These are phyloP conservation scores for Trachemys scripta DNA, from an alignment of 2,113 vertebrate genomes.

Conservation along the genomic window DNA sequence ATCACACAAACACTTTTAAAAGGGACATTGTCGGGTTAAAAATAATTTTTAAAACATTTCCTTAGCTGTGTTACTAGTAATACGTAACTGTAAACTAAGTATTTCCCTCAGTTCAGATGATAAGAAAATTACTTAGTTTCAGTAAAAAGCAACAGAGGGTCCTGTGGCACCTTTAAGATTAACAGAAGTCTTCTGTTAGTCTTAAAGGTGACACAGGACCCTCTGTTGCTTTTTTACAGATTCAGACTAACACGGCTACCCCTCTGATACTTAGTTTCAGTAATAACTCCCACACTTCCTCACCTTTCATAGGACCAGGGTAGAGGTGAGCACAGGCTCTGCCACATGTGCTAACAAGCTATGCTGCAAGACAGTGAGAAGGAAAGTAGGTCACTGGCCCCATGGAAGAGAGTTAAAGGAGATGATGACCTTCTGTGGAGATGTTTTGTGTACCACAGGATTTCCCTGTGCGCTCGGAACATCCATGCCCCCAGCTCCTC, in stretches of 20 bases:
- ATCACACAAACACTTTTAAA: neutral
- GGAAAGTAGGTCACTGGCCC: neutral
- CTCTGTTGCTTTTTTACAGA: too few species aligned
- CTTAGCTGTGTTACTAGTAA: neutral
- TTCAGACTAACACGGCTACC: too few species aligned
- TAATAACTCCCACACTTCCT: too few species aligned
- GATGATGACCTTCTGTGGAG: neutral
- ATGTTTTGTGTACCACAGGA: neutral
- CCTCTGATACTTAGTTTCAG: neutral
- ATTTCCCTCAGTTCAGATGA: neutral
- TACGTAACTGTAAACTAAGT: neutral
- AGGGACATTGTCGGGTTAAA: neutral
- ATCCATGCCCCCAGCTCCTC: rapidly evolving
- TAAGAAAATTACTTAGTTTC: neutral
- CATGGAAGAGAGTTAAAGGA: neutral
- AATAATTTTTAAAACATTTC: neutral
- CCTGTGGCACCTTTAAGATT: too few species aligned
- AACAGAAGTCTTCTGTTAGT: too few species aligned
- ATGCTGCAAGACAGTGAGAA: neutral
- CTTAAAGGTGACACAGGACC: too few species aligned
- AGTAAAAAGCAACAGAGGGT: too few species aligned
- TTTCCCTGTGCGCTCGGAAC: neutral
- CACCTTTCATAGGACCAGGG: too few species aligned
- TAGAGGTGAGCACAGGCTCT: neutral
- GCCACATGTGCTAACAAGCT: neutral